Evolutionary conservation across 2,797 vertebrate species (phyloP), one percentile per base, ranked within the genome.

Genomic region (Lycodopsis pacificus): DNA sequence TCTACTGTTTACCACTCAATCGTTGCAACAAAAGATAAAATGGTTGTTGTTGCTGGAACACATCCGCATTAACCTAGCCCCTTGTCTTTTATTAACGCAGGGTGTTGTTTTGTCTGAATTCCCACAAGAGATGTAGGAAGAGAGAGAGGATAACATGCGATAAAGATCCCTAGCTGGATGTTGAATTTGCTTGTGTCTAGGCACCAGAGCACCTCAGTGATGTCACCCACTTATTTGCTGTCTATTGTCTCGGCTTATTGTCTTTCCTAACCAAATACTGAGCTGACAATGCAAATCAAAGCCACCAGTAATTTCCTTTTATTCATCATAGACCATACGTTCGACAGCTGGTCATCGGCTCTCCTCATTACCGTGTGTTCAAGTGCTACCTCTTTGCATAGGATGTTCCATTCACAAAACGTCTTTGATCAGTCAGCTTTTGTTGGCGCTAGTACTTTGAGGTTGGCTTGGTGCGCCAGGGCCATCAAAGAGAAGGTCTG

Each of bases 371-470:
- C 32, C 63, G 57, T 71, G 56, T 73, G 65, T 71, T 85, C 57
- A 80, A 63, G 61, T 73, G 71, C 49, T 67, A 22, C 64, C 30
- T 22, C 56, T 77, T 71, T 71, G 42, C n/a, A 48, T 15, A n/a
- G 51, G 32, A 46, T 79, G 32, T 32, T 32, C 36, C 10, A 10
- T n/a, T 30, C 19, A 62, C 38, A 59, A 54, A 53, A 62, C 63
- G 53, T 40, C 58, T 87, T 84, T 85, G 73, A 86, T 83, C 79
- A 56, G 13, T 46, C 15, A 49, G 40, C 68, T 74, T 83, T 77
- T 78, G 65, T 77, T 42, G 11, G 15, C 4, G 25, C n/a, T 57
- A 3, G 5, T 56, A 76, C 65, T 80, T 80, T 63, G 53, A 83
- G 56, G 71, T 61, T 3, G 2, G 5, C 40, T 7, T 65, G 58